Evolutionary conservation across 2,888 invertebrate genomes (phyloP), one percentile per base, ranked within the genome.

Genomic region (Eurytoma californica): DNA sequence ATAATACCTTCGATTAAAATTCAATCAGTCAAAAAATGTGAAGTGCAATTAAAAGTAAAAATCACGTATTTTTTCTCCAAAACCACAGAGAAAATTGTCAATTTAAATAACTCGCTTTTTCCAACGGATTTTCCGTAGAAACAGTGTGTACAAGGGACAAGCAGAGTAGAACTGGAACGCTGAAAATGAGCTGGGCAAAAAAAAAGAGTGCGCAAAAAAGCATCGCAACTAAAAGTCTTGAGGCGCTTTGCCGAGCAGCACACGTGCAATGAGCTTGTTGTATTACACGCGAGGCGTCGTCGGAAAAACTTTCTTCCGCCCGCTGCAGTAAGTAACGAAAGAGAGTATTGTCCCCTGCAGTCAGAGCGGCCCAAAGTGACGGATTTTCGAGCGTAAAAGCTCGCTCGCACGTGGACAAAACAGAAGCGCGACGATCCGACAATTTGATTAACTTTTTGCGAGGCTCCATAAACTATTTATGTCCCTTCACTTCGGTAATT

Each of bases 211-310:
- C 24, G 24, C 24, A 66, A 67, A 51, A 53, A 39, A 67, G 51
- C 51, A 53, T 67, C 28, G 16, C 7, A 28, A 24, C 16, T 53
- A 53, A 67, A 67, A 53, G 67, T 67, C 67, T 28, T 16, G 24
- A 53, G 67, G 66, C 66, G 39, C 66, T 63, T n/a, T 63, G 3
- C n/a, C 5, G 30, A 14, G 7, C 28, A 13, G 20, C 49, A 16
- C 65, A 65, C 49, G 67, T 67, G 53, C 18, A 67, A 67, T 24
- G 67, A 53, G 28, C 67, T 67, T 67, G 67, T 67, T 53, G 53
- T 53, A 67, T 67, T 53, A 53, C 53, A 67, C 53, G 53, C 7
- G 28, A 53, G 51, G 51, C 67, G 16, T 7, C 67, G 67, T 3
- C 66, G 20, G 28, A 53, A 67, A 28, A 67, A 67, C 53, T 67